Base-by-base conservation (phyloP, 2,888 invertebrate species). In the Nipponacmea schrenckii region DNA sequence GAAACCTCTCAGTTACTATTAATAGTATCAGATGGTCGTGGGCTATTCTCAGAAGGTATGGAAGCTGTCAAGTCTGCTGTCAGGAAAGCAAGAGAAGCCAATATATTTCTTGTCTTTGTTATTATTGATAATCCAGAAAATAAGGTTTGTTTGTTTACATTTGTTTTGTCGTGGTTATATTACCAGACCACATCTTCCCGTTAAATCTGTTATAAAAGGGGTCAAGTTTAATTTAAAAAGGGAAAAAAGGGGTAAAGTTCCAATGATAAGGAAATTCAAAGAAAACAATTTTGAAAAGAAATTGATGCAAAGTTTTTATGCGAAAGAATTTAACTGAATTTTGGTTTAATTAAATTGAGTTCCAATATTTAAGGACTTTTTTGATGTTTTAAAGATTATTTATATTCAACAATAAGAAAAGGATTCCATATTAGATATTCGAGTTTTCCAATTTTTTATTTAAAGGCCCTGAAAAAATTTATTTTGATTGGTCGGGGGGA, bases 1-100 rank as follows among this genome's bases (percentile, higher is more conserved):
- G 82, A 85, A 64, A 83, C 84, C 12, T 84, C 96, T 0, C 96
- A 96, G 89, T 90, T 99, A 62, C 88, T 99, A 78, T 92, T 99
- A 20, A 92, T 99, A 14, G 92, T 99, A 4, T 96, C 98, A 50
- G 99, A 99, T 90, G 99, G 98, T 0, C 91, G 97, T 62, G 97
- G 97, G 1, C 93, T 98, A 78, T 95, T 94, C 88, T 95, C 96
- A 86, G 90, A 90, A 75, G 97, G 97, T 0, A 93, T 93, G 82
- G 92, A 93, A 0, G 92, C 90, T 74, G 94, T 98, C 2, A 91
- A 91, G 77, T 92, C 92, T 78, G 94, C 96, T 0, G 94, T 98
- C 0, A 91, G 96, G 81, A 90, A 93, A 81, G 96, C 96, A 4
- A 92, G 93, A 76, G 91, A 95, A 68, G 92, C 93, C 70, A 93